Conservation (phyloP, 2,113 vertebrate genomes). For the Hiodon tergisus region DNA sequence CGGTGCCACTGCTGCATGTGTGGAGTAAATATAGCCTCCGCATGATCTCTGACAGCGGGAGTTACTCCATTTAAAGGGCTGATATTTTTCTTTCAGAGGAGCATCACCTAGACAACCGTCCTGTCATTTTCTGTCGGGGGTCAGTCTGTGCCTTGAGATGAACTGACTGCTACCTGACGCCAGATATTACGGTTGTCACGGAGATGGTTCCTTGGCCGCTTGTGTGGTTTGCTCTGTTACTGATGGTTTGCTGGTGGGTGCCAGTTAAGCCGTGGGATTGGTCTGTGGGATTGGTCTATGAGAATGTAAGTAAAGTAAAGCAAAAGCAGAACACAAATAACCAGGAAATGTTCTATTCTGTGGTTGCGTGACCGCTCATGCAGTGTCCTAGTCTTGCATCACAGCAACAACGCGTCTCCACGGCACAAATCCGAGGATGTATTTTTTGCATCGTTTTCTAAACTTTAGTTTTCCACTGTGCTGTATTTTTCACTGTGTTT, state of each 20-base stretch:
- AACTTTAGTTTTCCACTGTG: too few species aligned
- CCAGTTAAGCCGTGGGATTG: conserved; percentile 31
- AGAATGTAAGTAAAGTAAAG: conserved; percentile 23
- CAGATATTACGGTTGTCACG: conserved; percentile 29
- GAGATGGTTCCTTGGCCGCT: conserved; percentile 14
- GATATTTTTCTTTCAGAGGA: conserved; percentile 25
- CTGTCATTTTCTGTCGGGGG: conserved; percentile 32
- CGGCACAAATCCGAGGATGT: too few species aligned
- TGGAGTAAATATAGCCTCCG: conserved; percentile 33
- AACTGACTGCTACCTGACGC: conserved; percentile 20
- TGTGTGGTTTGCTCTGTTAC: conserved; percentile 27
- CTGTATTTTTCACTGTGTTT: too few species aligned
- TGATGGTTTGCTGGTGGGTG: conserved; percentile 28
- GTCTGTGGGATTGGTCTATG: conserved; percentile 35
- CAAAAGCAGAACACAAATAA: conserved; percentile 18
- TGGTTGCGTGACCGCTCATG: not conserved
- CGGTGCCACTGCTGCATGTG: conserved; percentile 8
- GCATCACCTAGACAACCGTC: conserved; percentile 38
- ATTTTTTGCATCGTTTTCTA: too few species aligned
- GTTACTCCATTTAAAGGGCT: conserved; percentile 11
- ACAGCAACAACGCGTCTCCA: too few species aligned
- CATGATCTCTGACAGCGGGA: conserved; percentile 25
- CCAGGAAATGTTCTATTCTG: conserved; percentile 22
- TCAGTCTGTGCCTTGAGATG: conserved; percentile 22
- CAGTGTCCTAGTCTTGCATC: too few species aligned